These are phyloP conservation scores for Harmothoe impar DNA, from an alignment of 2,888 invertebrate species.

Conservation along the genomic window DNA sequence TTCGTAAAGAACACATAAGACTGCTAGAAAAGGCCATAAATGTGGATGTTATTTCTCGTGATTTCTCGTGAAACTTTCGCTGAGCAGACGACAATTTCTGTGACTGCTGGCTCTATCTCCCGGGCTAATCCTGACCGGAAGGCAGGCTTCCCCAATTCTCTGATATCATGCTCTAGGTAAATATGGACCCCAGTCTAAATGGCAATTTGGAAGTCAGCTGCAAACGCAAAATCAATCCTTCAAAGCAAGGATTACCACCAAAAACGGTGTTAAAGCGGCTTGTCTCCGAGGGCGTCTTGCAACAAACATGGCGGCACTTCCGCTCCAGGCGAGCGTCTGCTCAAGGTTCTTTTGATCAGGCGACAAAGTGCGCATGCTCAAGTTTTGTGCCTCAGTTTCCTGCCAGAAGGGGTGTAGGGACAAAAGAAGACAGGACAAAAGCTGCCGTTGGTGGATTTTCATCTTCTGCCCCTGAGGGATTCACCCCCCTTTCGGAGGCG, in stretches of 20 bases:
- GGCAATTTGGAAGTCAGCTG: slow-evolving; percentile 35
- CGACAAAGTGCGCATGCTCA: slow-evolving; percentile 60
- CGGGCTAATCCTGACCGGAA: slow-evolving; percentile 1
- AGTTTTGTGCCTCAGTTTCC: slow-evolving; percentile 54
- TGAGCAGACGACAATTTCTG: neutral
- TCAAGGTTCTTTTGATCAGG: slow-evolving; percentile 59
- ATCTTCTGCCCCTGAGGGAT: neutral
- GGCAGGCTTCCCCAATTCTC: neutral
- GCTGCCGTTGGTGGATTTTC: slow-evolving; percentile 47
- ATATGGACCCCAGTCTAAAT: slow-evolving; percentile 21
- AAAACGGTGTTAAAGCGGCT: slow-evolving; percentile 21
- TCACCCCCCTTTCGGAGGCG: neutral
- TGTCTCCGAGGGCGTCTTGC: slow-evolving; percentile 21
- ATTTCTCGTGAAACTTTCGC: no score
- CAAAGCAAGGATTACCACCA: slow-evolving; percentile 54
- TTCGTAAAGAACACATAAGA: no score
- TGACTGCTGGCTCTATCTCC: neutral
- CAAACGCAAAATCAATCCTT: slow-evolving; percentile 44
- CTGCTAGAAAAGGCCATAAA: no score
- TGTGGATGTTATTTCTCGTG: no score
- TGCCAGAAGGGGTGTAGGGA: slow-evolving; percentile 42
- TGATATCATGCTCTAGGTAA: slow-evolving; percentile 48
- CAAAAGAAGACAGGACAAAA: slow-evolving; percentile 56
- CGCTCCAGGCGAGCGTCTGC: slow-evolving; percentile 41
- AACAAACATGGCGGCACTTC: slow-evolving; percentile 56